Percentiles rank a stretch among this genome's conserved stretches.
Conservation (phyloP, 2,797 vertebrate species). For the Ciconia nigra region DNA sequence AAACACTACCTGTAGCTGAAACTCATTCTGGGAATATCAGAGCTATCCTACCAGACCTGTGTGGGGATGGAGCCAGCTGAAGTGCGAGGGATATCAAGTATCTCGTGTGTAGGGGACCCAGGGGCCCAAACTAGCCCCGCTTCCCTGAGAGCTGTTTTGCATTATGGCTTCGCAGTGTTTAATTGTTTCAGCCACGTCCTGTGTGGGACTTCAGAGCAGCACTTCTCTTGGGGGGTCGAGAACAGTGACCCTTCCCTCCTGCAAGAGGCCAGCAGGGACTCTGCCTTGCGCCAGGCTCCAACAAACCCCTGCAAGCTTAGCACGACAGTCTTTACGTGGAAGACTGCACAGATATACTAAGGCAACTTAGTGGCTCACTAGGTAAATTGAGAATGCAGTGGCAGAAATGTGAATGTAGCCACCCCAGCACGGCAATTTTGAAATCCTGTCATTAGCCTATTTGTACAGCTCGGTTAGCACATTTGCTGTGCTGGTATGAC, state of each 20-base stretch:
- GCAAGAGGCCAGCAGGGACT: background rate
- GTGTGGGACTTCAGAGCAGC: background rate
- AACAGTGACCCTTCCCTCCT: background rate
- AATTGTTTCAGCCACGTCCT: background rate
- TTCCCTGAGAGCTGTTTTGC: background rate
- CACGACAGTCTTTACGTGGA: background rate
- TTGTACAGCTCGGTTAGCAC: background rate
- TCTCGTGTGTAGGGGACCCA: rapidly evolving
- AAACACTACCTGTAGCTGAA: background rate
- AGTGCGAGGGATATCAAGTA: background rate
- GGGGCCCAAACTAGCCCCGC: background rate
- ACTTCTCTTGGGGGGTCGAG: background rate
- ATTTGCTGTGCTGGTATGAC: background rate
- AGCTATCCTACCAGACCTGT: background rate
- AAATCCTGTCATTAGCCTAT: background rate
- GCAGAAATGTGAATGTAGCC: background rate
- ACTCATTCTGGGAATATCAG: background rate
- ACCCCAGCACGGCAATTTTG: background rate
- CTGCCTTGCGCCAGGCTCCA: background rate
- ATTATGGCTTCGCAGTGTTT: rapidly evolving
- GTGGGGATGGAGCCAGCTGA: background rate
- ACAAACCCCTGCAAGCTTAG: background rate
- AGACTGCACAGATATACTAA: background rate
- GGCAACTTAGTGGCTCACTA: background rate
- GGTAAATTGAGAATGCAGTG: background rate